Evolutionary conservation across 2,797 vertebrate genomes (phyloP), one percentile per base, ranked within the genome.

Genomic region (Onychomys leucogaster): DNA sequence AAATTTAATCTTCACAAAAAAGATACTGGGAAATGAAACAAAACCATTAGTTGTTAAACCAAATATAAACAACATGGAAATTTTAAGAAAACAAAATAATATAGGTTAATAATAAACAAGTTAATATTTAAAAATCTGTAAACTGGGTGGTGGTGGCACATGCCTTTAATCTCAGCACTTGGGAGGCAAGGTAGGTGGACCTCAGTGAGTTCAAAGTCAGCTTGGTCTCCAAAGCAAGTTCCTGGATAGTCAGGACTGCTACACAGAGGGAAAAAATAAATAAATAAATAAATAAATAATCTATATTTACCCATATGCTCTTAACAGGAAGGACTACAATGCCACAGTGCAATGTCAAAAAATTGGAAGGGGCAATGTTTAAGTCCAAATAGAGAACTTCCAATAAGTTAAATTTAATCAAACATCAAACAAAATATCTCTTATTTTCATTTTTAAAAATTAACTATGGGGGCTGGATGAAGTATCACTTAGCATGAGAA

Each of bases 71-170:
- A 82, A 75, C 43, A 77, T 4, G 25, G 23, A 94, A 92, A 96
- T 65, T 32, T 92, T 95, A 84, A 91, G 65, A 83, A 93, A 94
- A 96, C 27, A 93, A 96, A 94, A 77, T 29, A 65, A 84, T 34
- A 73, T 78, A 82, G 19, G 29, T 89, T 95, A 95, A 91, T 61
- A 96, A 96, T 57, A 94, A 94, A 21, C 61, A 95, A 89, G 17
- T 85, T 69, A 89, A 61, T 71, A 94, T 16, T 80, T 89, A 71
- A n/a, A 71, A 37, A 71, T 71, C n/a, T 71, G 55, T 17, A 55
- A 55, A 12, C 55, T 55, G 16, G 55, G 55, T 55, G 16, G 55
- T 55, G 16, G 55, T 57, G 55, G 55, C 55, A 0, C 55, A 57
- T 1, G 16, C 5, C 55, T 57, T 57, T 57, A 19, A 13, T 57